Base-by-base conservation (phyloP, 1,140 invertebrate genomes). In the Zaprionus ghesquierei region DNA sequence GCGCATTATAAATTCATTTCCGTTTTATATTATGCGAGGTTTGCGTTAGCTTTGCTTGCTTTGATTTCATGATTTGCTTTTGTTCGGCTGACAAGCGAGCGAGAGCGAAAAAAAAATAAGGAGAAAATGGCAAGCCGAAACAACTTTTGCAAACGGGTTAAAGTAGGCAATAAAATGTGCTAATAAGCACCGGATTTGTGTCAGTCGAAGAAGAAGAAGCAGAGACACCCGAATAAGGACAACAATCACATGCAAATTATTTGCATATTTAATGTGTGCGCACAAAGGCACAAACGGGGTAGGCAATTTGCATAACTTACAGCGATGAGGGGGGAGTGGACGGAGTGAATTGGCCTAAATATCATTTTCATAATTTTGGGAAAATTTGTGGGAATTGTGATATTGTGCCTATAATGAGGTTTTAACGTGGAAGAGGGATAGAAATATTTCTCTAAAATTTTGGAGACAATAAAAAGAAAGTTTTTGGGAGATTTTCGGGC, bases 1-100 rank as follows among this genome's bases (percentile, higher is more conserved):
- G 68, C 78, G 58, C 79, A 89, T 87, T 87, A 87, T 82, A 87
- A 87, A 87, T 87, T 87, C 79, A 87, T 87, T 89, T 89, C 66
- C 84, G 72, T 89, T 79, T n/a, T 84, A 65, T 62, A 76, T 79
- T 84, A 50, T 82, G 80, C 60, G 49, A 80, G 73, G 13, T 61
- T 49, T n/a, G n/a, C n/a, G n/a, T n/a, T n/a, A n/a, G n/a, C n/a
- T n/a, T 49, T 29, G 12, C 50, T 62, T 46, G 31, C 31, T 71
- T 71, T 71, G 69, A 65, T 71, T 65, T 18, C 69, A 56, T 71
- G 68, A 71, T 65, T 50, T 31, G 25, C 35, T 46, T 33, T 62
- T 46, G 58, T 53, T 54, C 49, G 6, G 27, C 33, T 51, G 54
- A 65, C 69, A 65, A 58, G 2, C 18, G n/a, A n/a, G n/a, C n/a